Percentiles rank a stretch among this genome's conserved stretches.
Conservation (phyloP, 2,113 vertebrate genomes). For the Rallus limicola region DNA sequence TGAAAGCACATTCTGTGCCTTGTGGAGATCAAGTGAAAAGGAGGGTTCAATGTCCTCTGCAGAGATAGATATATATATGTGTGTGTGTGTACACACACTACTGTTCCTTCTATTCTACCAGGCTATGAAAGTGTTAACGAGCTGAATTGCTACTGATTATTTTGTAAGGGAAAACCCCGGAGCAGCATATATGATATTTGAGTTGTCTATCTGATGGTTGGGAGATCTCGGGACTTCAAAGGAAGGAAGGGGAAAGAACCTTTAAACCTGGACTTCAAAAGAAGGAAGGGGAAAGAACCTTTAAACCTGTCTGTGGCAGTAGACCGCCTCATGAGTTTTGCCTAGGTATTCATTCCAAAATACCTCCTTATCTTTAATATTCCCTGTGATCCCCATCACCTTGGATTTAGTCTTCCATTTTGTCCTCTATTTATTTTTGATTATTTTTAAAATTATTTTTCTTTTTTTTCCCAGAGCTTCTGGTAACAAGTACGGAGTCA, state of each 20-base stretch:
- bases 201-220: not conserved
- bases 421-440: not conserved
- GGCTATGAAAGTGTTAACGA: not conserved
- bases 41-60: not conserved
- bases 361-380: not conserved
- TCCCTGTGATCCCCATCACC: not conserved
- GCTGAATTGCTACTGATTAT: not conserved
- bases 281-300: not conserved
- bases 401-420: not conserved
- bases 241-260: not conserved
- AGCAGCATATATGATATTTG: not conserved
- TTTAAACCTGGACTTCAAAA: not conserved
- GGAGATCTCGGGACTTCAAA: not conserved
- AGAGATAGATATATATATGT: not conserved
- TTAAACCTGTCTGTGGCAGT: not conserved
- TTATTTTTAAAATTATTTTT: not conserved
- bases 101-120: not conserved
- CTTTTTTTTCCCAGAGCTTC: not conserved
- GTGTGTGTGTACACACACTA: not conserved
- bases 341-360: not conserved
- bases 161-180: not conserved
- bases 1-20: not conserved
- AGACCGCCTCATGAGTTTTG: not conserved
- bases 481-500: not conserved
- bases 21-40: not conserved